Conservation (phyloP, 2,113 vertebrate species). For the Ochotona princeps region DNA sequence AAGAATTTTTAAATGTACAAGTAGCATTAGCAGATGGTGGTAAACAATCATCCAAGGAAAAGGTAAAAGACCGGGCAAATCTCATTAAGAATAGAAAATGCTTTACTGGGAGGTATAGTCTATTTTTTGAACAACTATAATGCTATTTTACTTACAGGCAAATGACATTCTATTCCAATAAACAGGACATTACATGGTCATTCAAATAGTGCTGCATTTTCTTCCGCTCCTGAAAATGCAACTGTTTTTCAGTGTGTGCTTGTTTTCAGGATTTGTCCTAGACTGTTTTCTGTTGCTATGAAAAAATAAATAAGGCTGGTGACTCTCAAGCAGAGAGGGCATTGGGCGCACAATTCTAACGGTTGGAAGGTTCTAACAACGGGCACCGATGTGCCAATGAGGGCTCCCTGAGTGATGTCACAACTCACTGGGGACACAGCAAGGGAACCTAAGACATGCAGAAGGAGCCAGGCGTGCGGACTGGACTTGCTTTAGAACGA, state of each 20-base stretch:
- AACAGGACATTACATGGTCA: neutral
- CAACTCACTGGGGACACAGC: neutral
- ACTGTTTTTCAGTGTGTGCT: neutral
- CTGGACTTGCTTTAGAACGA: neutral
- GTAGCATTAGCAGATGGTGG: neutral
- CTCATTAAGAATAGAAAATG: neutral
- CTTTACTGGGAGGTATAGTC: neutral
- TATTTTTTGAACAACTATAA: neutral
- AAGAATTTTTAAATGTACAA: neutral
- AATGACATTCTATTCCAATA: neutral
- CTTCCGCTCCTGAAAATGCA: neutral
- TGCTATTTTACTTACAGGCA: neutral
- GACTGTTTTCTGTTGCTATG: neutral
- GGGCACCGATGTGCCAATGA: too few relatives aligned
- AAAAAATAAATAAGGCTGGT: neutral
- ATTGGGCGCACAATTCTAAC: neutral
- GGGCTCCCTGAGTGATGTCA: neutral
- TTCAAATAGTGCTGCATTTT: neutral
- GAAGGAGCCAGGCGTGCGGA: neutral
- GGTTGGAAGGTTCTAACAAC: neutral
- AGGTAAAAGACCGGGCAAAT: neutral
- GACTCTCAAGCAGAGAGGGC: neutral
- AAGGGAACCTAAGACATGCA: neutral
- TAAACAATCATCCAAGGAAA: neutral
- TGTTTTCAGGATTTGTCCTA: neutral